Evolutionary conservation across 2,888 invertebrate genomes (phyloP).

Genomic region (Strigamia maritima): DNA sequence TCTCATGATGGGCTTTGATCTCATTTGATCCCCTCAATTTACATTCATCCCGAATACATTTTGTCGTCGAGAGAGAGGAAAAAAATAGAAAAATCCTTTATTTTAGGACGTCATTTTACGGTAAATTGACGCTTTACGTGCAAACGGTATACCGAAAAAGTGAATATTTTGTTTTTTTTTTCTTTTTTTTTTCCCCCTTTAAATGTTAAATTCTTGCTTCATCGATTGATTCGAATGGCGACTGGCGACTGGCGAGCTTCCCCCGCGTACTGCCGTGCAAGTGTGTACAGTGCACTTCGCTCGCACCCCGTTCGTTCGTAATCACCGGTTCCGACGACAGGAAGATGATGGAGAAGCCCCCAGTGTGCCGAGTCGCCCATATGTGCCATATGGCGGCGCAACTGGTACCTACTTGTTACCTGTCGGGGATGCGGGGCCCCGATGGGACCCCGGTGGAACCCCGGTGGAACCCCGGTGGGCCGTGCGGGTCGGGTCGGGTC

Average conservation of each 20-base stretch:
- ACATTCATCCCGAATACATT: background rate
- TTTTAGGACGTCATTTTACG: too few species aligned
- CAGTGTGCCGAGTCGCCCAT: background rate
- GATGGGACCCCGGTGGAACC: background rate
- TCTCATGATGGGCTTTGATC: background rate
- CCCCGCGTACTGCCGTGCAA: too few species aligned
- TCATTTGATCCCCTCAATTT: background rate
- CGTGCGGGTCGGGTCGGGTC: background rate
- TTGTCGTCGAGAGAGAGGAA: too few species aligned
- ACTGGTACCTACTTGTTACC: background rate
- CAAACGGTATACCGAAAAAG: too few species aligned
- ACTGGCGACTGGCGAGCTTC: too few species aligned
- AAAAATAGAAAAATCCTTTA: background rate
- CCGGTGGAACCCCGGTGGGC: background rate
- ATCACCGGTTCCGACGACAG: constrained; percentile 16
- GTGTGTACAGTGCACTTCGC: too few species aligned
- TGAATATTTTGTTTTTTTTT: background rate
- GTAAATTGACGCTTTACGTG: too few species aligned
- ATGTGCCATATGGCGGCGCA: constrained; percentile 2
- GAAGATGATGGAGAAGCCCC: background rate
- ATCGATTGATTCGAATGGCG: constrained; percentile 1
- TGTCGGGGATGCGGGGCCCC: background rate
- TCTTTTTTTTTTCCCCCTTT: background rate
- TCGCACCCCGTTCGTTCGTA: background rate
- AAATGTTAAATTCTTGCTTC: background rate